phyloP scores from a whole-genome alignment of 92 coral and sea anemone species.

The Epizoanthus stellaris region DNA sequence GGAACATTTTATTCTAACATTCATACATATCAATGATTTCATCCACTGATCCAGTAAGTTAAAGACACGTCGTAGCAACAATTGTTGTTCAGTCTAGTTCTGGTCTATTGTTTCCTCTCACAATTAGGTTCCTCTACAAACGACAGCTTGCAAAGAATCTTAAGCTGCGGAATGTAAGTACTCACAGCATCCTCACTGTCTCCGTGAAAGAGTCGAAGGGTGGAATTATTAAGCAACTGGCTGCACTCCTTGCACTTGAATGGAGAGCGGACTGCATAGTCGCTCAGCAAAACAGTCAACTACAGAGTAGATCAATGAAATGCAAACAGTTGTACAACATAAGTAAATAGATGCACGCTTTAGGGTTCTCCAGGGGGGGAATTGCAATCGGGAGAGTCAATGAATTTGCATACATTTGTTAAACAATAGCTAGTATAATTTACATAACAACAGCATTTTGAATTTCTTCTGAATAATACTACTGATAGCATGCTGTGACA shows the following conservation, averaged over 20 bases:
- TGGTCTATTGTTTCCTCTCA: not conserved
- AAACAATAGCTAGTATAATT: too few relatives aligned
- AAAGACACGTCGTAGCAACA: not conserved
- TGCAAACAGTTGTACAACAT: too few relatives aligned
- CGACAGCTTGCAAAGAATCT: too few relatives aligned
- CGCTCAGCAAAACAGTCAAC: not conserved
- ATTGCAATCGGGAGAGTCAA: too few relatives aligned
- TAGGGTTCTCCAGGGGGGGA: too few relatives aligned
- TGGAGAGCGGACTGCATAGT: conserved; percentile 61
- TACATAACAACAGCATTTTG: too few relatives aligned
- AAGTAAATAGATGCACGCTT: too few relatives aligned
- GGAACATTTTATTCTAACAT: too few relatives aligned
- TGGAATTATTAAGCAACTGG: conserved; percentile 83
- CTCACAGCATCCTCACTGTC: conserved; percentile 94
- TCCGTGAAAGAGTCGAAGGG: conserved; percentile 85
- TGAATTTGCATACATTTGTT: too few relatives aligned
- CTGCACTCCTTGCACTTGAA: conserved; percentile 90
- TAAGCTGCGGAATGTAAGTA: not conserved
- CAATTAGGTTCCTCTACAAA: not conserved
- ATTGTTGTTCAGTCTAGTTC: not conserved
- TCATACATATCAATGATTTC: not conserved
- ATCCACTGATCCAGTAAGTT: not conserved
- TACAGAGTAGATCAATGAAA: too few relatives aligned
- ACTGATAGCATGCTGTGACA: too few relatives aligned
- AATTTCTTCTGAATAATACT: too few relatives aligned